These are phyloP conservation scores for Girardia tigrina DNA, from an alignment of 2,888 invertebrate genomes.

Conservation along the genomic window DNA sequence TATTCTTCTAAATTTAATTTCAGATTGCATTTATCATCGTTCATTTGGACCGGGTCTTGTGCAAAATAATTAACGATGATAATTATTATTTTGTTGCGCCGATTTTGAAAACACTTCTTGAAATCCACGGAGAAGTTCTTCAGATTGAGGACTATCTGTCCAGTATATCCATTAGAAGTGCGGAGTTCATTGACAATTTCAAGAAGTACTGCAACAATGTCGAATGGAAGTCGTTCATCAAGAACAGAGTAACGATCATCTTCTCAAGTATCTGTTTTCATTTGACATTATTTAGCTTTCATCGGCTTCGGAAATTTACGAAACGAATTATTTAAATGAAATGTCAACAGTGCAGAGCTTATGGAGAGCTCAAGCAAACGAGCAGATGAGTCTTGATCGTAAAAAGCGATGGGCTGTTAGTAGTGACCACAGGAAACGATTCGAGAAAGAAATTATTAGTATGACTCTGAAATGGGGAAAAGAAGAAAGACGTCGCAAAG, in stretches of 20 bases:
- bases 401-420: neutral
- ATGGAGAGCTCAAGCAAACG: slow-evolving; percentile 10
- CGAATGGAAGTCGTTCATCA: slow-evolving; percentile 53
- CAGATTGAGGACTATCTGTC: slow-evolving; percentile 44
- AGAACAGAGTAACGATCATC: slow-evolving; percentile 42
- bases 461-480: neutral
- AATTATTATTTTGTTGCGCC: slow-evolving; percentile 58
- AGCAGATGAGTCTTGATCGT: slow-evolving; percentile 15
- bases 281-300: slow-evolving; percentile 39
- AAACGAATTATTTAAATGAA: slow-evolving; percentile 20
- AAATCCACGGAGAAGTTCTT: slow-evolving; percentile 51
- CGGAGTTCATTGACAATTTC: slow-evolving; percentile 56
- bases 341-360: slow-evolving; percentile 25
- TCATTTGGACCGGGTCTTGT: neutral
- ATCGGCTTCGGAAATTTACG: neutral
- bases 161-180: slow-evolving; percentile 54
- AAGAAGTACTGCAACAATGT: slow-evolving; percentile 54
- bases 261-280: neutral
- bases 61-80: slow-evolving; percentile 46
- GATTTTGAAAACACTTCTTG: slow-evolving; percentile 56
- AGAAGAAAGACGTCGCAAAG: neutral
- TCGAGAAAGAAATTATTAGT: slow-evolving; percentile 12
- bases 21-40: neutral
- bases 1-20: neutral
- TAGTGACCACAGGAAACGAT: slow-evolving; percentile 24